Conservation (phyloP, 2,113 vertebrate species). For the Perccottus glenii region DNA sequence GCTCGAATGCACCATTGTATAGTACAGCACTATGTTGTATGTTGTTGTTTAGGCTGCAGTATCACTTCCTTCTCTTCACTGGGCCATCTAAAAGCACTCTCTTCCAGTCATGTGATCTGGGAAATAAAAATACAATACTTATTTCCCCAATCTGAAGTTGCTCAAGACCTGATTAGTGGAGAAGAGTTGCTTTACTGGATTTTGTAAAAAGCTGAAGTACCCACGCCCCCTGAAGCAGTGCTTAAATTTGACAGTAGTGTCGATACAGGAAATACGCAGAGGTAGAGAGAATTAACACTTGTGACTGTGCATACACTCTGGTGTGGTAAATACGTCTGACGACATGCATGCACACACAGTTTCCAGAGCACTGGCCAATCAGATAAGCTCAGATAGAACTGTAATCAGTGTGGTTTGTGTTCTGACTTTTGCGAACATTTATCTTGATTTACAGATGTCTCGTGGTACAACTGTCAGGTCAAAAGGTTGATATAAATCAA, state of each 20-base stretch:
- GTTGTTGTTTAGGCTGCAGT: constrained; percentile 14
- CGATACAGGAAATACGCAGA: constrained; percentile 49
- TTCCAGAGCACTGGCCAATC: constrained; percentile 34
- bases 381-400: neutral
- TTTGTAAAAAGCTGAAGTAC: constrained; percentile 10
- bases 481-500: neutral
- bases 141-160: constrained; percentile 20
- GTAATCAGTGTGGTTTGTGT: neutral
- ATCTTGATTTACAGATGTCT: neutral
- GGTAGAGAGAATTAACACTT: constrained; percentile 11
- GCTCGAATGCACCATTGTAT: constrained; percentile 10
- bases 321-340: constrained; percentile 2
- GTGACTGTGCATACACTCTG: constrained; percentile 4
- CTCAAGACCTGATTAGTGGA: neutral
- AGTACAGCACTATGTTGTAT: constrained; percentile 8
- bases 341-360: constrained; percentile 29
- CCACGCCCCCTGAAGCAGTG: neutral
- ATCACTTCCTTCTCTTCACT: constrained; percentile 59
- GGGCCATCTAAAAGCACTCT: constrained; percentile 19
- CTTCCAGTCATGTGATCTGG: constrained; percentile 25
- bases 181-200: constrained; percentile 4
- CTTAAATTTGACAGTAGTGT: constrained; percentile 4
- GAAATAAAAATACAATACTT: constrained; percentile 9
- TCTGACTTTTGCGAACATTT: neutral
- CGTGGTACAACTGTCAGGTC: neutral